Base-by-base conservation (phyloP, 35 echinoderm and acorn worm genomes). In the Chiridota heheva region DNA sequence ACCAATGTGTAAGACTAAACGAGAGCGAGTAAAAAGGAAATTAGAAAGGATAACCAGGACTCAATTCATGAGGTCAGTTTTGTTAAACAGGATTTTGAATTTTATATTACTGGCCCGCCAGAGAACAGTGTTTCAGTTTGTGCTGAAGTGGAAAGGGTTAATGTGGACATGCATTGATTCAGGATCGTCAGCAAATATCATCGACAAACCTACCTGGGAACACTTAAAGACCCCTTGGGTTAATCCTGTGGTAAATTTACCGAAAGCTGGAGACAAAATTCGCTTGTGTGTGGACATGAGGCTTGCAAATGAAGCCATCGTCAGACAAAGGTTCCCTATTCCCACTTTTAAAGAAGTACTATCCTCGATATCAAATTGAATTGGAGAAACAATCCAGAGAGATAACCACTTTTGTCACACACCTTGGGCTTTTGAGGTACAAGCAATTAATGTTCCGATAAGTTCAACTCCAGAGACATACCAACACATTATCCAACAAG, bases 271-370 rank as follows among this genome's bases (percentile, higher is more conserved):
- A 75, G 90, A 76, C 2, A 84, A 87, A 27, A 87, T 92, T 26
- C 16, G 83, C 3, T 40, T 92, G 28, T 92, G 83, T 57, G 83
- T n/a, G n/a, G n/a, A n/a, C n/a, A n/a, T 87, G 89, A 30, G 90
- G 16, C 75, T 77, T 38, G 89, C 89, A 18, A 87, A 92, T 37
- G 67, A 64, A 48, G 83, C 83, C 43, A 73, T 81, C 27, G 45
- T 81, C 7, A 45, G 76, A 53, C 66, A 87, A n/a, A n/a, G 58
- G 27, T 68, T 80, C 44, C 84, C 84, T 24, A 92, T 92, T 22
- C 90, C 90, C 18, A 92, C 84, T 31, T 83, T 92, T 12, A 78
- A 92, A 36, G 90, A 92, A 60, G 66, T 87, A 29, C 47, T 92
- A 69, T 83, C 81, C 33, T 42, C 71, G 17, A 87, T 91, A 78